Percentiles rank a stretch among this genome's conserved stretches.
Evolutionary conservation across 2,113 vertebrate genomes (phyloP).

Genomic region (Gavialis gangeticus): DNA sequence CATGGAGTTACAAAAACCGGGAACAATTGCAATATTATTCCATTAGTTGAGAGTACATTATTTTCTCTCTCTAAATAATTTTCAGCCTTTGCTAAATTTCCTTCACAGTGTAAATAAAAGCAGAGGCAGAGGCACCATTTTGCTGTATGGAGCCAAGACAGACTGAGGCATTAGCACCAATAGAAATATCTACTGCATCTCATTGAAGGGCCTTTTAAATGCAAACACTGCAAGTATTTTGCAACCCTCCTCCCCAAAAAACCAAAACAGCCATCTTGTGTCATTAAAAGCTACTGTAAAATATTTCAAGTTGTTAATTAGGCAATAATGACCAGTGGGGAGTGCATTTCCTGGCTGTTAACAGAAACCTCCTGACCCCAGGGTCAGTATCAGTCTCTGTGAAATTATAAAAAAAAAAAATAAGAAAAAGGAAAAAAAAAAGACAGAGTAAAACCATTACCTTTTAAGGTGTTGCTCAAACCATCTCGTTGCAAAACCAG

Average conservation of each 20-base stretch:
- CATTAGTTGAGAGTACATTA: not conserved
- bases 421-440: not conserved
- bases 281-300: not conserved
- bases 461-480: not conserved
- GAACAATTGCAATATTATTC: not conserved
- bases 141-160: not conserved
- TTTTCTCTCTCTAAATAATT: not conserved
- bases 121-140: not conserved
- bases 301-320: conserved; percentile 40
- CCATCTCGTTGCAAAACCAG: not conserved
- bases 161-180: not conserved
- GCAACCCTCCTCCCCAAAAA: not conserved
- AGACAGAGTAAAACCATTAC: not conserved
- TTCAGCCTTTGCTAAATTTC: not conserved
- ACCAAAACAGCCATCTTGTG: not conserved
- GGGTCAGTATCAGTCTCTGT: conserved; percentile 31
- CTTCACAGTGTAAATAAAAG: not conserved
- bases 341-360: conserved; percentile 64
- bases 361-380: conserved; percentile 24
- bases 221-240: not conserved
- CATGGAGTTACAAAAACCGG: not conserved
- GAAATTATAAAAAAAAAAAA: conserved; percentile 3
- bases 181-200: not conserved
- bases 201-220: not conserved
- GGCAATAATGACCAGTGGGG: conserved; percentile 55